Base-by-base conservation (phyloP, 2,888 invertebrate genomes). In the Orthonevra nobilis region DNA sequence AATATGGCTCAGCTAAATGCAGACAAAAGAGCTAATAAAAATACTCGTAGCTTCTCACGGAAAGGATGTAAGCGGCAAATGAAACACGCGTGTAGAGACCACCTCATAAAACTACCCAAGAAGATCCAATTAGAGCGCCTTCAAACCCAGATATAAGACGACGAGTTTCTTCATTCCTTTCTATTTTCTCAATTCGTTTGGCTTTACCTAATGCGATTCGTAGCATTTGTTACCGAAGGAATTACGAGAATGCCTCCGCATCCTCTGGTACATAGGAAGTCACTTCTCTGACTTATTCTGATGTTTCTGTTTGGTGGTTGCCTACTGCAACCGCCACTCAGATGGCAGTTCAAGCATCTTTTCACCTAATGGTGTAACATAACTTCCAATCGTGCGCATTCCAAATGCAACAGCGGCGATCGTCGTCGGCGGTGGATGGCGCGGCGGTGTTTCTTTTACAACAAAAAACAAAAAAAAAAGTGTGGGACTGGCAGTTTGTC, bases 331-430 rank as follows among this genome's bases (percentile, higher is more conserved):
- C 12, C 40, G 15, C 14, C 26, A 34, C 19, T 61, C 44, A 66
- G 52, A 66, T 60, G 52, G 36, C 38, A 36, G 34, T 12, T 36
- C 38, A 61, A 56, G 69, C 56, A 63, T 69, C 63, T 50, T 26
- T 23, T 40, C 15, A 42, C 42, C 60, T 48, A 56, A 56, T 70
- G 50, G 50, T 58, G 42, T 30, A 70, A 58, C 63, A 75, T 70
- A 70, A 52, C 63, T 70, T 63, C 40, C 48, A 75, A 50, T 75
- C 75, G 69, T 70, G 75, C 70, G 63, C 75, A 70, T 70, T 70
- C 70, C 75, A 28, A 44, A 48, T 56, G 48, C 69, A 69, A 48
- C 40, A 17, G 54, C 60, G 52, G 46, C 48, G 40, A 69, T 44
- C 40, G 63, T 56, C 60, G 32, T 5, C 50, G 42, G 17, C 14